Evolutionary conservation across 2,888 invertebrate species (phyloP).

Genomic region (Calameuta idolon): DNA sequence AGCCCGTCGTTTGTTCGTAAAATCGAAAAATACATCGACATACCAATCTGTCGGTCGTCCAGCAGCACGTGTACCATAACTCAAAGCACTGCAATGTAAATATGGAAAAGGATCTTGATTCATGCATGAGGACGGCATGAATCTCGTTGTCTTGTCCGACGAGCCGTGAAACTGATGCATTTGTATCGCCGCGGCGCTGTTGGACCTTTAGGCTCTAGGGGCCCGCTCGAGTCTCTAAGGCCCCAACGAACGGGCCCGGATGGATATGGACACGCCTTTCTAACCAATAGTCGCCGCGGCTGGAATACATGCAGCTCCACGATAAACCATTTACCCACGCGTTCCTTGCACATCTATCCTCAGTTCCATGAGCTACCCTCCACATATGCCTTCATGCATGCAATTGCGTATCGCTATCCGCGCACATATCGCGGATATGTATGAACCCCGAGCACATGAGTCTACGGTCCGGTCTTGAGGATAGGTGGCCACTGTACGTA

Average conservation of each 20-base stretch:
- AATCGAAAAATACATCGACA: neutral
- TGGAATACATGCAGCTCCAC: conserved; percentile 46
- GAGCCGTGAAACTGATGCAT: conserved; percentile 66
- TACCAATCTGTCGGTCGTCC: conserved; percentile 8
- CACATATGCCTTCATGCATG: conserved; percentile 44
- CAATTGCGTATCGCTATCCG: conserved; percentile 43
- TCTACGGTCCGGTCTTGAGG: neutral
- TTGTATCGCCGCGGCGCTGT: conserved; percentile 49
- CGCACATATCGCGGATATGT: conserved; percentile 33
- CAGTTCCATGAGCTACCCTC: conserved; percentile 39
- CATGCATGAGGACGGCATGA: conserved; percentile 62
- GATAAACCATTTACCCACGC: conserved; percentile 61
- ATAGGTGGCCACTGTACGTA: conserved; percentile 5
- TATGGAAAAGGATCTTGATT: conserved; percentile 65
- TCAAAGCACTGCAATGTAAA: conserved; percentile 61
- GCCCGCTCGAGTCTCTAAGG: neutral
- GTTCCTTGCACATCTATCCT: conserved; percentile 43
- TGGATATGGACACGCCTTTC: conserved; percentile 24
- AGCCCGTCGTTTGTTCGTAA: neutral
- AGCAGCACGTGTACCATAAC: neutral
- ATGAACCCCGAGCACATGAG: conserved; percentile 9
- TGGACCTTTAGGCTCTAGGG: conserved; percentile 4
- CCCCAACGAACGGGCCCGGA: conserved; percentile 18
- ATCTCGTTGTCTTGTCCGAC: conserved; percentile 62
- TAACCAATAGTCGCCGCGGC: conserved; percentile 39